Percentiles rank a stretch among this genome's conserved stretches.
Evolutionary conservation across 2,113 vertebrate species (phyloP).

Genomic region (Megaleporinus macrocephalus): DNA sequence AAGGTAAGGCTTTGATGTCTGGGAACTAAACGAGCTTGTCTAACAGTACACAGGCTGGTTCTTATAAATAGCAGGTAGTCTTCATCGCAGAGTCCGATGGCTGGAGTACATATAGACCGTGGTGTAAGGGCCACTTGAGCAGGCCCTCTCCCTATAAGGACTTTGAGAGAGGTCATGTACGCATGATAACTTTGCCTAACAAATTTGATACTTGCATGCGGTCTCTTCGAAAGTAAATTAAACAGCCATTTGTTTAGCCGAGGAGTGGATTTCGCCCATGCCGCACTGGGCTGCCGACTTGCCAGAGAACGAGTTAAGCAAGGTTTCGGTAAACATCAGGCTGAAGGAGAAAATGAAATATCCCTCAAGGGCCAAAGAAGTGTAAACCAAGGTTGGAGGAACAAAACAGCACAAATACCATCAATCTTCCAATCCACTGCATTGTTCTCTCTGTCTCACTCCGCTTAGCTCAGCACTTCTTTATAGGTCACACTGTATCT

Average conservation of each 20-base stretch:
- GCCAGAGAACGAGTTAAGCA: neutral
- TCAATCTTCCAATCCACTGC: neutral
- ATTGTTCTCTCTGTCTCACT: conserved; percentile 26
- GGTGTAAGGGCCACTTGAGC: neutral
- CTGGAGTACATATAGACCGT: neutral
- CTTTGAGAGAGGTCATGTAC: neutral
- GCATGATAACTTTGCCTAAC: conserved; percentile 37
- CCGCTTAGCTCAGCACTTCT: conserved; percentile 27
- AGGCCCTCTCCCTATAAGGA: neutral
- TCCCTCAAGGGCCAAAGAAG: neutral
- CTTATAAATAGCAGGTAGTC: neutral
- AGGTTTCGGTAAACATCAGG: neutral
- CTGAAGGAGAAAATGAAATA: neutral
- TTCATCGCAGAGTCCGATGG: neutral
- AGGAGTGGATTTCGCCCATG: neutral
- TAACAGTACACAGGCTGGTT: neutral
- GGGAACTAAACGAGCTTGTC: neutral
- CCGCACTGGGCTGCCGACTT: neutral
- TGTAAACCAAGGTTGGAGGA: neutral
- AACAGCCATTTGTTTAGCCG: conserved; percentile 42
- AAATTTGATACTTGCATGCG: conserved; percentile 35
- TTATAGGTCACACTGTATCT: conserved; percentile 13
- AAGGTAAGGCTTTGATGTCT: neutral
- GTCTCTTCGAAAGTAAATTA: conserved; percentile 24
- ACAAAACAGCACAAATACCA: neutral